Evolutionary conservation across 2,113 vertebrate genomes (phyloP).

Genomic region (Dolichotis patagonum): DNA sequence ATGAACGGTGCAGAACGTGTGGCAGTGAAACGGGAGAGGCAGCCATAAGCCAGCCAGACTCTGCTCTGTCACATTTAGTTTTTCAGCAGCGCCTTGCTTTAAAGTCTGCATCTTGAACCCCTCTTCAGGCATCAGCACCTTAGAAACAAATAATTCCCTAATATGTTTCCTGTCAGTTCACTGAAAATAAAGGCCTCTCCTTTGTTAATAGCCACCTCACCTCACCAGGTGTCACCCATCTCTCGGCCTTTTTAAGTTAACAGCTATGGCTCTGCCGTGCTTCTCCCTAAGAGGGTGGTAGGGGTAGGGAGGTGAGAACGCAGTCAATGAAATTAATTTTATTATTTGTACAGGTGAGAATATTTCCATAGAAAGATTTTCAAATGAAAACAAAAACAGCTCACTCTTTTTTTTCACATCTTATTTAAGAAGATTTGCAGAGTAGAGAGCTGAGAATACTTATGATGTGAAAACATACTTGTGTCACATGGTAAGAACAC

Average conservation of each 20-base stretch:
- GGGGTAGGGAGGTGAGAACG: neutral
- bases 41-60: neutral
- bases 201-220: neutral
- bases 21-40: constrained; percentile 11
- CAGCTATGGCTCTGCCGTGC: neutral
- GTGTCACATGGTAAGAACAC: rapidly evolving
- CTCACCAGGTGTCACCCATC: neutral
- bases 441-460: neutral
- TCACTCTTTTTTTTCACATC: neutral
- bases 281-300: neutral
- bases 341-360: neutral
- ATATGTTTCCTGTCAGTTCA: neutral
- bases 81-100: neutral
- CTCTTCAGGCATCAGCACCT: neutral
- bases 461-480: neutral
- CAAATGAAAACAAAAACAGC: neutral
- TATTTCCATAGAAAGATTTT: neutral
- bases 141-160: constrained; percentile 31
- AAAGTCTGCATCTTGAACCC: neutral
- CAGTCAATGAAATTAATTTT: neutral
- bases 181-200: neutral
- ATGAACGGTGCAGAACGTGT: neutral
- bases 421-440: neutral
- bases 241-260: neutral
- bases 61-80: neutral